These are phyloP conservation scores for Mesoligia furuncula DNA, from an alignment of 2,888 invertebrate species.

Conservation along the genomic window DNA sequence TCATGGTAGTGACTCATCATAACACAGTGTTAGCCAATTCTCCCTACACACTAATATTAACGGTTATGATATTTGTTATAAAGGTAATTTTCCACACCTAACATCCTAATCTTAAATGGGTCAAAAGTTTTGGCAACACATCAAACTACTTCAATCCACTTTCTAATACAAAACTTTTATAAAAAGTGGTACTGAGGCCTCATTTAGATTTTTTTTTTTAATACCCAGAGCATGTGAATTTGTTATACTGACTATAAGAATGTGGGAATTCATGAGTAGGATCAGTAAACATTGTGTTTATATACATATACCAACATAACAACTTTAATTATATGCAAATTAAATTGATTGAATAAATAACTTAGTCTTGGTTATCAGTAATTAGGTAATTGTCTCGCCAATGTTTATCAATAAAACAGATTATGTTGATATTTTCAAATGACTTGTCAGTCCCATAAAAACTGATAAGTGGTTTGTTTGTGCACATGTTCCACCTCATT, in stretches of 20 bases:
- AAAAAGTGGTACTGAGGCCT: conserved; percentile 48
- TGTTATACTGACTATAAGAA: conserved; percentile 10
- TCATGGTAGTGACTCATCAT: conserved; percentile 48
- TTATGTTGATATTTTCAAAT: conserved; percentile 34
- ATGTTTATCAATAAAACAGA: conserved; percentile 53
- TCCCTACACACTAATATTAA: conserved; percentile 6
- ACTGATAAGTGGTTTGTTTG: conserved; percentile 56
- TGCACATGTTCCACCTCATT: conserved; percentile 43
- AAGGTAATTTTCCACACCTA: conserved; percentile 63
- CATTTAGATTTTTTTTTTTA: conserved; percentile 33
- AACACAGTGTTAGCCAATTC: conserved; percentile 19
- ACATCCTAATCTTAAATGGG: conserved; percentile 74
- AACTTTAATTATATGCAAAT: conserved; percentile 1
- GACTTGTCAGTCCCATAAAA: conserved; percentile 51
- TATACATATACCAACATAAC: not conserved
- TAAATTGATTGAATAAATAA: not conserved
- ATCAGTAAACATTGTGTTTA: conserved; percentile 8
- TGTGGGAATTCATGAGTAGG: conserved; percentile 17
- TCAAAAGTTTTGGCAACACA: conserved; percentile 80
- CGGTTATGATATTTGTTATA: conserved; percentile 25
- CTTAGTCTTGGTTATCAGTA: conserved; percentile 27
- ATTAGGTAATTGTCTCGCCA: conserved; percentile 40
- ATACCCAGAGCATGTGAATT: conserved; percentile 27
- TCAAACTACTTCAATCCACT: conserved; percentile 70
- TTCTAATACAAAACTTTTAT: conserved; percentile 50